phyloP scores from a whole-genome alignment of 92 coral and sea anemone genomes.

The Plumapathes pennacea region DNA sequence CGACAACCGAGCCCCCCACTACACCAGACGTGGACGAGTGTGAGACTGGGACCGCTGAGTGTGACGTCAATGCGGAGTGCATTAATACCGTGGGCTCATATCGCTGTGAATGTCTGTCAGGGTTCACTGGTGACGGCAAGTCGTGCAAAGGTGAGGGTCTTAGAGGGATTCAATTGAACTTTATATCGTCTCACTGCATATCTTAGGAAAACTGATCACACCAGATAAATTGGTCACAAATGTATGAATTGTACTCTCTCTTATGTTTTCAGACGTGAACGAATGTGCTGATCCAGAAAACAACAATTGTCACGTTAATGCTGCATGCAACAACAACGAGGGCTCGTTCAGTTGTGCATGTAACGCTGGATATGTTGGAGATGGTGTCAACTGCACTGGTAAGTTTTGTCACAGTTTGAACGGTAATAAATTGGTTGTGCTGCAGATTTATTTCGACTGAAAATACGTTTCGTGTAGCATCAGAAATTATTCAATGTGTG shows the following conservation, averaged over 20 bases:
- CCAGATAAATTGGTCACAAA: too few relatives aligned
- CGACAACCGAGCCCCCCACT: too few relatives aligned
- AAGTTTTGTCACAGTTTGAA: too few relatives aligned
- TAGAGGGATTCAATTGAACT: too few relatives aligned
- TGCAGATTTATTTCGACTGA: too few relatives aligned
- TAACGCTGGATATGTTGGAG: slow-evolving; percentile 19
- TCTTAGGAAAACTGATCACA: too few relatives aligned
- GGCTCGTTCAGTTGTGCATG: slow-evolving; percentile 41
- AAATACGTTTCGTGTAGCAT: too few relatives aligned
- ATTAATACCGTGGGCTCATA: slow-evolving; percentile 55
- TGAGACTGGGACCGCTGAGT: slow-evolving; percentile 31
- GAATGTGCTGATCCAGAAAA: slow-evolving; percentile 20
- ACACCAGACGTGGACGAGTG: slow-evolving; percentile 59
- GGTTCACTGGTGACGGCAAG: slow-evolving; percentile 53
- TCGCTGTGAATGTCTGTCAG: slow-evolving; percentile 54
- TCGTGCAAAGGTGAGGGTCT: slow-evolving; percentile 65
- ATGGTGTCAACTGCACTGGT: slow-evolving; percentile 44
- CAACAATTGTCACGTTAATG: slow-evolving; percentile 14
- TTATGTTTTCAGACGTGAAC: slow-evolving; percentile 12
- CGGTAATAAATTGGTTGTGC: too few relatives aligned
- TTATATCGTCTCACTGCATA: too few relatives aligned
- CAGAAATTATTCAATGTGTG: too few relatives aligned
- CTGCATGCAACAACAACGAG: slow-evolving; percentile 27
- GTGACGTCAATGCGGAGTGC: slow-evolving; percentile 59
- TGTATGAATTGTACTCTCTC: too few relatives aligned